Evolutionary conservation across 2,888 invertebrate species (phyloP), one percentile per base, ranked within the genome.

Genomic region (Neelides folsomi): DNA sequence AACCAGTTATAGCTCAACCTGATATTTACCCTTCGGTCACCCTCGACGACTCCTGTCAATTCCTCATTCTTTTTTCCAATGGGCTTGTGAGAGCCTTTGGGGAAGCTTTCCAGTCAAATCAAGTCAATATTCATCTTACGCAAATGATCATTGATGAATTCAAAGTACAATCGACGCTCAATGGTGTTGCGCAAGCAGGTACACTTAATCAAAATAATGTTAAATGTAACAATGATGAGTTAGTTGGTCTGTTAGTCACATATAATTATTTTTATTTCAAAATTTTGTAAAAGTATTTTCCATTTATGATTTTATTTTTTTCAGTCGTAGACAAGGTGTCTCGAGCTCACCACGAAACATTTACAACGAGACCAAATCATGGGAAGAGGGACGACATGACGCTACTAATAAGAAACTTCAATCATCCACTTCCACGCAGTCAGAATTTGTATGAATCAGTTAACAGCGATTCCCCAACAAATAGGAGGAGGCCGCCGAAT

Each of bases 61-160:
- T 90, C 70, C 73, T 93, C 10, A 74, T 92, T 2, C 73, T 93
- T 18, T 85, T 90, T 76, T 87, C 89, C 6, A 80, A 85, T 45
- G 89, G 89, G 0, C 76, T 92, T 0, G 86, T 86, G 69, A 83
- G 83, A 71, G 81, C 86, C 2, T 75, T 89, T 41, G 83, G 86
- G 70, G 86, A 88, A 72, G 80, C 82, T 1, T 80, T 79, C 12
- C 79, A 81, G 1, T 79, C 79, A 39, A 82, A 83, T 63, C 82
- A 86, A 68, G 85, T 87, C 1, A 87, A 87, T 71, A 82, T 82
- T 67, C 82, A 83, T 65, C 76, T 88, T 2, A 81, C 85, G 0
- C 79, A 83, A 65, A 79, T 85, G 70, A 81, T 83, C 19, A 83
- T 85, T 1, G 85, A 86, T 66, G 83, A 81, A 76, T 89, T 90